Evolutionary conservation across 2,113 vertebrate species (phyloP), one percentile per base, ranked within the genome.

Genomic region (Laterallus jamaicensis): DNA sequence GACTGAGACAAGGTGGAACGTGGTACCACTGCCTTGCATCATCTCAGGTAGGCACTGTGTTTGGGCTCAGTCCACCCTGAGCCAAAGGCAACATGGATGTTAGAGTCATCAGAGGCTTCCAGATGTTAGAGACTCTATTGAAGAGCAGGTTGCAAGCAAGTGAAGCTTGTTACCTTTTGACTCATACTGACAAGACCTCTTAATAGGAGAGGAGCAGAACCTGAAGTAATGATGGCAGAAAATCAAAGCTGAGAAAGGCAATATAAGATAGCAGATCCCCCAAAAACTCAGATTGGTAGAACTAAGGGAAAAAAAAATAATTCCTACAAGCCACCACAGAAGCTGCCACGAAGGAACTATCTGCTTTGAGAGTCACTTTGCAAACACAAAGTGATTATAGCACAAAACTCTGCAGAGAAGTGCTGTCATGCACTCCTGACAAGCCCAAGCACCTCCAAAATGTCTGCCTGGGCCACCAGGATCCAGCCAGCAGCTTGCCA

Each of bases 341-440:
- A 68, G 37, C 47, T 91, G 70, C 42, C 44, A 78, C 29, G 42
- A 47, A 82, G 56, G 17, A 89, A 35, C 15, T 50, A 2, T 2
- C 16, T 3, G 11, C n/a, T 78, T 75, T 55, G 82, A 85, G 39
- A 47, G 9, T 39, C 71, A 40, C 44, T 73, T 25, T 40, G 24
- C 56, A 84, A 63, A 50, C 1, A 0, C 55, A 10, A n/a, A 18
- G 17, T 6, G 10, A 31, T 62, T 50, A 15, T 15, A 58, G 44
- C 59, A 54, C 0, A 0, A 39, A 67, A 28, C n/a, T 42, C n/a
- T 42, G 39, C 8, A 42, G 35, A 44, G n/a, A 54, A 47, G 4
- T 25, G 62, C 28, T 54, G 28, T 63, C 1, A 0, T 60, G 29
- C 32, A 14, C 32, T 81, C 24, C 37, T 58, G 63, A 35, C 3